Percentiles rank a stretch among this genome's conserved stretches.
Evolutionary conservation across 2,113 vertebrate genomes (phyloP).

Genomic region (Dipodomys spectabilis): DNA sequence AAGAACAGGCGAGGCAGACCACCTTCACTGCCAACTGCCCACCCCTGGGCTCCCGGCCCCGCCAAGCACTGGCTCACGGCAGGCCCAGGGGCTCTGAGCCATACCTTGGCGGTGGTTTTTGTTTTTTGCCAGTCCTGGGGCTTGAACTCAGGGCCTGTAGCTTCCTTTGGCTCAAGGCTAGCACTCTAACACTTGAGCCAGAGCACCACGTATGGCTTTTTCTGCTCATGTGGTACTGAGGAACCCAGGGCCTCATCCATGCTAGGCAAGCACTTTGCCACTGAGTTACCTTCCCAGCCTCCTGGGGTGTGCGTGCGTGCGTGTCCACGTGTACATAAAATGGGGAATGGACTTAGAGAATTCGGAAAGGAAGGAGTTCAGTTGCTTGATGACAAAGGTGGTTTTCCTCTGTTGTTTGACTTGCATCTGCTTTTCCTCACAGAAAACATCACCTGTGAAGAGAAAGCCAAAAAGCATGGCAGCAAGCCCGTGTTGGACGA

Average conservation of each 20-base stretch:
- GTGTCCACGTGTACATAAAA: accelerated
- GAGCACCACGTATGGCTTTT: too few species aligned
- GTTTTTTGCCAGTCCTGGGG: too few species aligned
- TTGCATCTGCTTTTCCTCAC: conserved; percentile 59
- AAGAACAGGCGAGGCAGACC: neutral
- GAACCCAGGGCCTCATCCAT: too few species aligned
- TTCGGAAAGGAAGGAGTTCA: neutral
- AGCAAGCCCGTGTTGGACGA: conserved; percentile 97
- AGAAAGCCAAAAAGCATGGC: conserved; percentile 95
- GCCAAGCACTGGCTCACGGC: neutral
- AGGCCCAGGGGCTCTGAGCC: neutral
- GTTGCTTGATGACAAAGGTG: neutral
- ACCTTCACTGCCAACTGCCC: neutral
- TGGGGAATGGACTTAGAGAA: neutral
- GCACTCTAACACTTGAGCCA: too few species aligned
- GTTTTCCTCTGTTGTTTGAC: conserved; percentile 57
- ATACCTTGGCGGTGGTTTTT: neutral
- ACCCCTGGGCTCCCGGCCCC: neutral
- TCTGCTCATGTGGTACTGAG: too few species aligned
- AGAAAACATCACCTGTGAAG: conserved; percentile 92
- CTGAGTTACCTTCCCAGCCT: too few species aligned
- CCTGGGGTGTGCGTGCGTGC: too few species aligned
- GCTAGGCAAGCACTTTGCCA: too few species aligned
- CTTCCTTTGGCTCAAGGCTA: too few species aligned
- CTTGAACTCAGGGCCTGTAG: too few species aligned